Conservation (phyloP, 1,140 invertebrate genomes). For the Drosophila saltans region DNA sequence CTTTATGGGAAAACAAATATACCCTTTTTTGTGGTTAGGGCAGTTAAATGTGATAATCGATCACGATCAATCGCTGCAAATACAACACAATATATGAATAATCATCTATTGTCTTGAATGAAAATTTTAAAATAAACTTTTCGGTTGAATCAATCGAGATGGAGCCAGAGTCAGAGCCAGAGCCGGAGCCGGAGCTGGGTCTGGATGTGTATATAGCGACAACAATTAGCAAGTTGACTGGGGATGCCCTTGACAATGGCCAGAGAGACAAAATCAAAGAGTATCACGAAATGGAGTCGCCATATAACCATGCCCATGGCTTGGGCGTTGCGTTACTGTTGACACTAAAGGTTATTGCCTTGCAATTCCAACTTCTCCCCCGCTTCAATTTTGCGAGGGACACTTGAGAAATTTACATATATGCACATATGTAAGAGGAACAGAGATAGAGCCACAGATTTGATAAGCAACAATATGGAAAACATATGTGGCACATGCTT, state of each 20-base stretch:
- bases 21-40: neutral
- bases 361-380: neutral
- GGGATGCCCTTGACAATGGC: neutral
- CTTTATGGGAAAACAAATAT: slow-evolving; percentile 13
- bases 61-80: slow-evolving; percentile 68
- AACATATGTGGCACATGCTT: slow-evolving; percentile 37
- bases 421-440: neutral
- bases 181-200: neutral
- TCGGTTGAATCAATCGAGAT: slow-evolving; percentile 19
- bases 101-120: slow-evolving; percentile 45
- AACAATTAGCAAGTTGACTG: slow-evolving; percentile 8
- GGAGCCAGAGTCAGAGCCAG: neutral
- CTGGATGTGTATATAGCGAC: slow-evolving; percentile 3
- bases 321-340: neutral
- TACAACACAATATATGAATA: slow-evolving; percentile 64
- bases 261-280: slow-evolving; percentile 28
- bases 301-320: slow-evolving; percentile 20
- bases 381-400: neutral
- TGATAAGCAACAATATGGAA: neutral
- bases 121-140: slow-evolving; percentile 32
- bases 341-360: neutral
- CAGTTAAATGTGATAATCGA: slow-evolving; percentile 53
- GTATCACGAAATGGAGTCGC: slow-evolving; percentile 44
- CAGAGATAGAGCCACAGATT: no score
- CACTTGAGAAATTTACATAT: neutral